Conservation (phyloP, 1,140 invertebrate genomes). For the Danaus plexippus region DNA sequence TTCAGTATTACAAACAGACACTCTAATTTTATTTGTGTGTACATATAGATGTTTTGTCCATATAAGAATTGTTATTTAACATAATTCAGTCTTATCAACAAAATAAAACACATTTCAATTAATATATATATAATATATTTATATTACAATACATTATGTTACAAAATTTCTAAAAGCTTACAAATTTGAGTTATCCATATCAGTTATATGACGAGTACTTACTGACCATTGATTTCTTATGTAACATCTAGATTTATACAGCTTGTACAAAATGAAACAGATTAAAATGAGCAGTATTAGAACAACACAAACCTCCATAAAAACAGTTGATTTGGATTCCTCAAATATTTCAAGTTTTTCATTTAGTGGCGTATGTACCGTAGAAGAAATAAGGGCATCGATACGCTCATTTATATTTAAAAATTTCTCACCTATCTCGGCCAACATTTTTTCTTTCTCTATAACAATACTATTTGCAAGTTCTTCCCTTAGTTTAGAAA, state of each 20-base stretch:
- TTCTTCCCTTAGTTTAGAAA: conserved; percentile 10
- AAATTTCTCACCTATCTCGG: conserved; percentile 14
- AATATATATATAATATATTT: too few relatives aligned
- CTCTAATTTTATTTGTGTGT: too few relatives aligned
- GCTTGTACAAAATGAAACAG: conserved; percentile 12
- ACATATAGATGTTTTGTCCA: too few relatives aligned
- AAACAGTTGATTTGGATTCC: conserved; percentile 7
- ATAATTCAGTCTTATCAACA: too few relatives aligned
- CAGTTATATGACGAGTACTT: conserved; percentile 14
- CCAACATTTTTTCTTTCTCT: conserved; percentile 15
- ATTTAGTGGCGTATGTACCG: not conserved
- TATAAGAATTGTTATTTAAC: too few relatives aligned
- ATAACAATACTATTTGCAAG: conserved; percentile 11
- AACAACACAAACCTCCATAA: conserved; percentile 13
- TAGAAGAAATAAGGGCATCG: not conserved
- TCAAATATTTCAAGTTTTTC: conserved; percentile 2
- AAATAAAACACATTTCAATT: too few relatives aligned
- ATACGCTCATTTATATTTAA: conserved; percentile 3
- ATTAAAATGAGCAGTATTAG: conserved; percentile 14
- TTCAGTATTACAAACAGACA: too few relatives aligned
- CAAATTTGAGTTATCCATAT: conserved; percentile 17
- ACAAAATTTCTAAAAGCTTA: too few relatives aligned
- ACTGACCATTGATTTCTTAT: conserved; percentile 7
- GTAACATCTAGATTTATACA: conserved; percentile 14
- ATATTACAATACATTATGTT: too few relatives aligned